Evolutionary conservation across 2,113 vertebrate species (phyloP).

Genomic region (Tamias sibiricus): DNA sequence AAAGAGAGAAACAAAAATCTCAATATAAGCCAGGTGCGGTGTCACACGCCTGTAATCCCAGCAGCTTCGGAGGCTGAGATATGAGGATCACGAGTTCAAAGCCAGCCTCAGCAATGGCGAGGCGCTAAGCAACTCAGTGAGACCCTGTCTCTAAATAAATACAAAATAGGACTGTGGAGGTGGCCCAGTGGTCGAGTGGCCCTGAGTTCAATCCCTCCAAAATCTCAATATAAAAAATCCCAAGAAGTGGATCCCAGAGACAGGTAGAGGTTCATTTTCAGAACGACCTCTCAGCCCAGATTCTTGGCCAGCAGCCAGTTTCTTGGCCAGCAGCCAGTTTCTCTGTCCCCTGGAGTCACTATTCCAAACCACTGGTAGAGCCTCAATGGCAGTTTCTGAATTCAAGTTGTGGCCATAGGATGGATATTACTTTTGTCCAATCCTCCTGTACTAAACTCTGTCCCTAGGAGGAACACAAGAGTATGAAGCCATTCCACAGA

Average conservation of each 20-base stretch:
- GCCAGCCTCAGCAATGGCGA: no score
- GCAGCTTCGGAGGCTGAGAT: no score
- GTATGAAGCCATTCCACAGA: background rate
- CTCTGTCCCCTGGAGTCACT: background rate
- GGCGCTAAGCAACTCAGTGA: no score
- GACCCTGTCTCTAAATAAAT: no score
- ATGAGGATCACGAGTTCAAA: no score
- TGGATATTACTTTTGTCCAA: background rate
- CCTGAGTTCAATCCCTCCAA: no score
- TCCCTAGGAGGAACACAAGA: background rate
- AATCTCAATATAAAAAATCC: background rate
- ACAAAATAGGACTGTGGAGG: no score
- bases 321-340: background rate
- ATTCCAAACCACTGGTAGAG: background rate
- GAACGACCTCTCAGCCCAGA: background rate
- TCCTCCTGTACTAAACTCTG: background rate
- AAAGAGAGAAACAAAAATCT: background rate
- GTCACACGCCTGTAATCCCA: no score
- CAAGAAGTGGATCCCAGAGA: background rate
- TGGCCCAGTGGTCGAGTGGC: no score
- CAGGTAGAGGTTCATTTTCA: background rate
- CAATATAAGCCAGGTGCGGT: background rate
- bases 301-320: background rate
- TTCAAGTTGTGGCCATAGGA: background rate
- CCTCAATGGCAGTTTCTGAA: background rate